Percentiles rank a stretch among this genome's conserved stretches.
Evolutionary conservation across 2,797 vertebrate species (phyloP).

Genomic region (Eurystomus glaucurus): DNA sequence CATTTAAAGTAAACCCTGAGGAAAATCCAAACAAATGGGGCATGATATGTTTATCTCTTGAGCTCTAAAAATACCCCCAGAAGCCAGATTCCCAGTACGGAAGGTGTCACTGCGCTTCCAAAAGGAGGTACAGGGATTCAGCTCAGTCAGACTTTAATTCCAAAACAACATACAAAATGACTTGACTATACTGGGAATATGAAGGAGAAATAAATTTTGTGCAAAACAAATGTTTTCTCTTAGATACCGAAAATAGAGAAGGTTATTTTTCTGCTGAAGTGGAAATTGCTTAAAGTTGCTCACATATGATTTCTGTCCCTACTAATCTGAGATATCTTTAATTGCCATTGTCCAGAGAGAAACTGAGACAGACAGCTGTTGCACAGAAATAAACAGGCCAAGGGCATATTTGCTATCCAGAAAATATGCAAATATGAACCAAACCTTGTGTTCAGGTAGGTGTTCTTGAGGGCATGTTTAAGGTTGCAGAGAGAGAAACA

Average conservation of each 20-base stretch:
- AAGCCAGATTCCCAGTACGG: background rate
- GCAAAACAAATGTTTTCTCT: background rate
- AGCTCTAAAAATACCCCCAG: conserved; percentile 12
- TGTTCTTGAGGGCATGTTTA: background rate
- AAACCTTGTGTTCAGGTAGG: background rate
- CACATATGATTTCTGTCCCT: background rate
- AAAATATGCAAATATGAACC: background rate
- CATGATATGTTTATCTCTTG: conserved; percentile 18
- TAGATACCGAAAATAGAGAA: background rate
- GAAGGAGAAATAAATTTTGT: background rate
- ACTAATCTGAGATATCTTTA: background rate
- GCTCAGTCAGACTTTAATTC: background rate
- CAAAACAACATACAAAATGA: background rate
- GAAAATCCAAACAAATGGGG: conserved; percentile 61
- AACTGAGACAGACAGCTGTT: background rate
- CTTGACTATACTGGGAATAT: background rate
- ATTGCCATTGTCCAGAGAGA: background rate
- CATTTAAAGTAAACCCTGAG: conserved; percentile 41
- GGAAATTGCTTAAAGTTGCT: background rate
- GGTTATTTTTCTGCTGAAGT: background rate
- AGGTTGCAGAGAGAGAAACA: background rate
- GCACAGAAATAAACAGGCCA: background rate
- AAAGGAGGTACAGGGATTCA: background rate
- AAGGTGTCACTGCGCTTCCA: background rate
- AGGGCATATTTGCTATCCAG: background rate